Evolutionary conservation across 2,113 vertebrate genomes (phyloP), one percentile per base, ranked within the genome.

Genomic region (Mystacornis crossleyi): DNA sequence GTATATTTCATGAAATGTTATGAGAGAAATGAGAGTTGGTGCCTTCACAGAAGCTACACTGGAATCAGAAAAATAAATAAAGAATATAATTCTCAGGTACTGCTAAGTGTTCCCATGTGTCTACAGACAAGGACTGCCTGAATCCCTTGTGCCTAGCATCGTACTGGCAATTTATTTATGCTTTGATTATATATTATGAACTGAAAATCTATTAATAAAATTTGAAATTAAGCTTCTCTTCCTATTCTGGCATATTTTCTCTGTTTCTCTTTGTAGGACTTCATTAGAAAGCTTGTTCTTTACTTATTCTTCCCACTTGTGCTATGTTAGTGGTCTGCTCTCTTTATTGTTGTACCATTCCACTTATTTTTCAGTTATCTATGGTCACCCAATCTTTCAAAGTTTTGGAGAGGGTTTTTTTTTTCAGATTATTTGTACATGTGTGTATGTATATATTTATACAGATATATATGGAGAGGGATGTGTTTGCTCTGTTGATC

Each of bases 11-110:
- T 67, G 57, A 95, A 67, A 48, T 26, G 18, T 92, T 71, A 78
- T 9, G n/a, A 55, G 40, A 90, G 80, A 89, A 92, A 86, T 71
- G 83, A 91, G 89, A 91, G 69, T 60, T 81, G 75, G 38, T 83
- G 47, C 67, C 86, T 84, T 92, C 64, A 80, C 2, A 73, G 82
- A 72, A 78, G 60, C 67, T 74, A 25, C 65, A 55, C 4, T 55
- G 8, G 12, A 60, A 64, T 12, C 43, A 91, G 75, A 55, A 70
- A 86, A 90, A 74, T 54, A 77, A 95, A 57, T 57, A 74, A 93
- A 61, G 53, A 80, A 45, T 54, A 12, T 42, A 78, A 81, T 84
- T 86, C n/a, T 47, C 51, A 86, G 77, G 71, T 34, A 21, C 28
- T 75, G 31, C 15, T 60, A n/a, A 77, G 36, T 31, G 61, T 60